Evolutionary conservation across 2,113 vertebrate species (phyloP), one percentile per base, ranked within the genome.

Genomic region (Gobius niger): DNA sequence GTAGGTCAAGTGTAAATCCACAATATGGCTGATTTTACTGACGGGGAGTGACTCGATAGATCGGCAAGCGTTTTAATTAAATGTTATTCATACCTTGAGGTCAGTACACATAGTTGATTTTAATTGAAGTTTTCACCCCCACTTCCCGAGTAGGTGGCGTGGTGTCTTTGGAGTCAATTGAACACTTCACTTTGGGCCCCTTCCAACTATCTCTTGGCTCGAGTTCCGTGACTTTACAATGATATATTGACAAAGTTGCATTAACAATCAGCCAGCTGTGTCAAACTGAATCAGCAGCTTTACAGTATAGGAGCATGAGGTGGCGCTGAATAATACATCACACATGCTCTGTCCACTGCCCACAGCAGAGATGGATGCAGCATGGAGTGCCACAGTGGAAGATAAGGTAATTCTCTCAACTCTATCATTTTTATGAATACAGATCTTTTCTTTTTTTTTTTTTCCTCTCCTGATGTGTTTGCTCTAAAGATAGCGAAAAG

Each of bases 281-380:
- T 81, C 68, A 75, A 67, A 72, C 47, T 19, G 62, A 75, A 75
- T 65, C 57, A 63, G 65, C 73, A 44, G 41, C 72, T 62, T 9
- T 54, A 62, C 53, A 53, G 51, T 53, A 19, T 53, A 24, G 66
- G 64, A 57, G 50, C 0, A 1, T 56, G 71, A 46, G 60, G 65
- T 68, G 71, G 78, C 77, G 72, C 77, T 84, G 75, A 81, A 71
- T 69, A 68, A 73, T 24, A 68, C 75, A 50, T 73, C 13, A 24
- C 14, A 70, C 49, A 7, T 13, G 41, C 47, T 47, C 42, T 5
- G 59, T 68, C 61, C 63, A 66, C 44, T 42, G 65, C 63, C 53
- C 67, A 57, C 16, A 41, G 40, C 44, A 2, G 0, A 40, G 13
- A 73, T 46, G 60, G 54, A 4, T 34, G 47, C 15, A 57, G 75